Evolutionary conservation across 2,113 vertebrate genomes (phyloP).

Genomic region (Crocuta crocuta): DNA sequence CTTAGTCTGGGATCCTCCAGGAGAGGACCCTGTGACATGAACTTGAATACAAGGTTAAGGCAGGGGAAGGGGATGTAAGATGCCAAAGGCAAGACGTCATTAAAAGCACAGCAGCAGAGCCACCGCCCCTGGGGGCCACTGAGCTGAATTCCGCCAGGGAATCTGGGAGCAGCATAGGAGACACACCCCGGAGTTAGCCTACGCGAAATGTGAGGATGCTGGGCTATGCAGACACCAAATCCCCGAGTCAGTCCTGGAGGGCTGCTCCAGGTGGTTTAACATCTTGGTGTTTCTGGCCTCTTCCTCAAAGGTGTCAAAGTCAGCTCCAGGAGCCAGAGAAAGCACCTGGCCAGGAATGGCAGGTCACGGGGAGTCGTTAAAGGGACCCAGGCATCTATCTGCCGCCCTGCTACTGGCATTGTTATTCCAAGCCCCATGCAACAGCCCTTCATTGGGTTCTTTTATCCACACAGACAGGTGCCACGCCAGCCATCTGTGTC

Average conservation of each 20-base stretch:
- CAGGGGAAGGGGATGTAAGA: neutral
- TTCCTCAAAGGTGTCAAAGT: neutral
- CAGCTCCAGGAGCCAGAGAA: neutral
- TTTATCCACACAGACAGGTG: neutral
- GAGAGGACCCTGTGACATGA: neutral
- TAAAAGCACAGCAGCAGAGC: neutral
- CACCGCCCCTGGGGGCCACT: neutral
- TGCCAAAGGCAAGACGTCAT: neutral
- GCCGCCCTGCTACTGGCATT: fast-evolving
- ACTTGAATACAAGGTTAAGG: neutral
- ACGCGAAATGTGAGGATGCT: fast-evolving
- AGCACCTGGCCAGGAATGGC: neutral
- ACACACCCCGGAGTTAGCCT: fast-evolving
- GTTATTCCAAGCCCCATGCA: neutral
- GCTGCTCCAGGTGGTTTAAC: neutral
- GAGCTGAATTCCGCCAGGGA: neutral
- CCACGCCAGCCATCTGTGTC: neutral
- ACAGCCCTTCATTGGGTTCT: neutral
- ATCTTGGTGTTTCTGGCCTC: neutral
- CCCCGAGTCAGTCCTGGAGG: neutral
- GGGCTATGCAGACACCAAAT: neutral
- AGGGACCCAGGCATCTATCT: neutral
- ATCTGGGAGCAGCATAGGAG: too few relatives aligned
- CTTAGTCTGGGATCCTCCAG: neutral
- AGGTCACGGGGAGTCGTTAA: fast-evolving